phyloP scores from a whole-genome alignment of 1,140 invertebrate species.

The Ips nitidus region DNA sequence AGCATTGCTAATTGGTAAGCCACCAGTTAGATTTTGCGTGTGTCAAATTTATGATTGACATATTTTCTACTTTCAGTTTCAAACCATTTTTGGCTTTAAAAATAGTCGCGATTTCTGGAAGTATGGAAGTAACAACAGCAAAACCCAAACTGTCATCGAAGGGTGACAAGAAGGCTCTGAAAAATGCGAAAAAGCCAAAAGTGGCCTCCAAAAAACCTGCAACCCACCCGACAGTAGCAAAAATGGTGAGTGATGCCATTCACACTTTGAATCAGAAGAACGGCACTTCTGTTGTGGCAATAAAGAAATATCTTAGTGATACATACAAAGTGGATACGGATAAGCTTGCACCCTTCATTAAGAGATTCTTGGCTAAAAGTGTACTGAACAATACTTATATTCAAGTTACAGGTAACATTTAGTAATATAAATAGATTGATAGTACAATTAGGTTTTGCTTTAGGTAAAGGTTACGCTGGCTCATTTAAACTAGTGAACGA shows the following conservation, averaged over 20 bases:
- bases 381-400: constrained; percentile 2
- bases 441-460: neutral
- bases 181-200: too few species aligned
- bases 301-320: constrained; percentile 1
- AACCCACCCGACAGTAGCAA: neutral
- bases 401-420: constrained; percentile 14
- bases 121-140: too few species aligned
- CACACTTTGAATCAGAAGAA: constrained; percentile 2
- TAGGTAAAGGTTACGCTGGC: constrained; percentile 5
- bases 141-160: too few species aligned
- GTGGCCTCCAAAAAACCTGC: too few species aligned
- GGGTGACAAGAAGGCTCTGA: too few species aligned
- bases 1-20: neutral
- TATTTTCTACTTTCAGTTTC: too few species aligned
- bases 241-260: neutral
- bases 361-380: constrained; percentile 3
- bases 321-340: constrained; percentile 1
- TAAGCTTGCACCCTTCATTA: constrained; percentile 2
- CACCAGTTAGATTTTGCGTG: too few species aligned
- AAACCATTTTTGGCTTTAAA: too few species aligned
- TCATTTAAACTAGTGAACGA: constrained; percentile 9
- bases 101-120: too few species aligned
- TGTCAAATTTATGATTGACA: too few species aligned
- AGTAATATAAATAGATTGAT: neutral
- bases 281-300: constrained; percentile 1